Evolutionary conservation across 2,797 vertebrate genomes (phyloP), one percentile per base, ranked within the genome.

Genomic region (Phyllotis vaccarum): DNA sequence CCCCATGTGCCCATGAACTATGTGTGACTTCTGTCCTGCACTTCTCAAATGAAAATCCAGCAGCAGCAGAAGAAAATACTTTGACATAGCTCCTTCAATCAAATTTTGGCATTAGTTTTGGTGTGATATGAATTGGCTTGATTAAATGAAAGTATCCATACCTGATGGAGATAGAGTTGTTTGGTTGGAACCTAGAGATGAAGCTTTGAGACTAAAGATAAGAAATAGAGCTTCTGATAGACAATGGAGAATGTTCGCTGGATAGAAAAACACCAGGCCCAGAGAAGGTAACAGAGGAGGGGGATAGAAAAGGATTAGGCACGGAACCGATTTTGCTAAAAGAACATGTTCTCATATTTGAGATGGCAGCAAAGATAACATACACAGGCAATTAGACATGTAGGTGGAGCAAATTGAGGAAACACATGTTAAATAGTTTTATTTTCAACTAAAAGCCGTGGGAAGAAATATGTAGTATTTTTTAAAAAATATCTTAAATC

Each of bases 361-460:
- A 96, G 80, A 72, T 49, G 54, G 54, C 70, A 78, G 34, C 46
- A 68, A 87, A 49, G n/a, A 72, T 11, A 72, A 70, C 11, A 89
- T 40, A 85, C 3, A 54, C 14, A 89, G 46, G 76, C 8, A 81
- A 78, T 43, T 40, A 81, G 68, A 78, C 37, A 29, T 29, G 16
- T 5, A 76, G 3, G 66, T 8, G 9, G 27, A 62, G 2, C 10
- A 52, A 72, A 43, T 34, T 60, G 60, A 78, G 11, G 52, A n/a
- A 37, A 54, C 5, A 5, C 56, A 34, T 14, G 24, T 43, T 88
- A 70, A 92, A 14, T 52, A 64, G n/a, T 40, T 81, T 91, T 66
- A 49, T 10, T 91, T 94, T 95, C 54, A 86, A 95, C 86, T 87
- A 52, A 94, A 95, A 86, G 31, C 21, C n/a, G 75, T 58, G 49